These are phyloP conservation scores for Tenrec ecaudatus DNA, from an alignment of 2,113 vertebrate species.

Conservation along the genomic window DNA sequence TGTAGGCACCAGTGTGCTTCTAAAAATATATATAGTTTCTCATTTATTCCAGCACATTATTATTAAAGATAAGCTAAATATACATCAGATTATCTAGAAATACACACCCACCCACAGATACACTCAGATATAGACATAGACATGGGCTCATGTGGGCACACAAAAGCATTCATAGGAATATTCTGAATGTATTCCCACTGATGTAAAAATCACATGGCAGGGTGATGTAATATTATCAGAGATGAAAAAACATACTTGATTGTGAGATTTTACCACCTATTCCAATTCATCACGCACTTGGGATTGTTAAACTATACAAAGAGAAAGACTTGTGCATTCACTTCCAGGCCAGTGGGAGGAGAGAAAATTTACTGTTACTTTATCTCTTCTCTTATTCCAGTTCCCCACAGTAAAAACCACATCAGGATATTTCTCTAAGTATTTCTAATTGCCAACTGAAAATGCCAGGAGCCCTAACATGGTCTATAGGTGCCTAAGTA, in stretches of 20 bases:
- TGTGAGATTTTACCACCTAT: conserved; percentile 42
- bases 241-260: not conserved
- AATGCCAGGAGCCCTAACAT: not conserved
- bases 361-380: conserved; percentile 23
- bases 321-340: not conserved
- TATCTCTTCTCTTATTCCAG: not conserved
- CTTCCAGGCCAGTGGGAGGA: not conserved
- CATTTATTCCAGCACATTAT: conserved; percentile 68
- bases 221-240: not conserved
- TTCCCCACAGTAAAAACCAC: not conserved
- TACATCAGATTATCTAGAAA: conserved; percentile 1
- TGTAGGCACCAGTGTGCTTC: conserved; percentile 61
- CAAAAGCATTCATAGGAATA: not conserved
- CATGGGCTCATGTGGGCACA: not conserved
- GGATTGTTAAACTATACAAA: not conserved
- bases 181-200: not conserved
- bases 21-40: conserved; percentile 65
- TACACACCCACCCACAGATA: not conserved
- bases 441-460: not conserved
- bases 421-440: not conserved
- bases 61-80: conserved; percentile 74
- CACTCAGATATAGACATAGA: not conserved
- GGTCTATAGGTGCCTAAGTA: not conserved
- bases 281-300: fast-evolving
- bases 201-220: conserved; percentile 41